These are phyloP conservation scores for Syngnathoides biaculeatus DNA, from an alignment of 2,113 vertebrate species.

Conservation along the genomic window DNA sequence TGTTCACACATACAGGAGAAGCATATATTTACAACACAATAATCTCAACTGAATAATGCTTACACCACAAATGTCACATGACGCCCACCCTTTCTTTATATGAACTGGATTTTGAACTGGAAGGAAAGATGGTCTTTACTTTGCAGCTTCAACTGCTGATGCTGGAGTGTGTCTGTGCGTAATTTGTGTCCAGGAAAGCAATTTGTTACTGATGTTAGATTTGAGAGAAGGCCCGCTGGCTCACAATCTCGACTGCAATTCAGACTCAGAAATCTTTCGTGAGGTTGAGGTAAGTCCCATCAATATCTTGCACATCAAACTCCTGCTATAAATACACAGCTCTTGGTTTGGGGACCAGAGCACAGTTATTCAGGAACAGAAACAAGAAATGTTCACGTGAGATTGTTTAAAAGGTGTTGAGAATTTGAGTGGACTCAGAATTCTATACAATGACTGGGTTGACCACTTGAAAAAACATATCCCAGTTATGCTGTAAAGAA, in stretches of 20 bases:
- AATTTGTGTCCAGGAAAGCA: no score
- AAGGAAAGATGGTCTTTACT: neutral
- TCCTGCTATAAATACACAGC: no score
- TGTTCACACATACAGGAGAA: constrained; percentile 31
- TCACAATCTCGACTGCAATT: no score
- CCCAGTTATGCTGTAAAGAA: neutral
- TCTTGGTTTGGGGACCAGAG: no score
- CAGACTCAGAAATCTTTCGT: no score
- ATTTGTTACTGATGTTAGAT: no score
- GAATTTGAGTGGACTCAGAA: neutral
- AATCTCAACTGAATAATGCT: constrained; percentile 9
- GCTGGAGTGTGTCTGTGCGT: no score
- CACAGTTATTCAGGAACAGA: no score
- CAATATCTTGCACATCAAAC: no score
- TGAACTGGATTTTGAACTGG: neutral
- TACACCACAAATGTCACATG: neutral
- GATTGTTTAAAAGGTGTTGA: neutral
- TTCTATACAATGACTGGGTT: neutral
- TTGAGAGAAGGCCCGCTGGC: no score
- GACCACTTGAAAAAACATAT: neutral
- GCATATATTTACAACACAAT: constrained; percentile 25
- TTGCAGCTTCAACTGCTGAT: neutral
- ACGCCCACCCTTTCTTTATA: neutral
- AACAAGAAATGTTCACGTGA: neutral
- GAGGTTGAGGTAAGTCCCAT: no score